Evolutionary conservation across 2,113 vertebrate genomes (phyloP), one percentile per base, ranked within the genome.

Genomic region (Siniperca knerii): DNA sequence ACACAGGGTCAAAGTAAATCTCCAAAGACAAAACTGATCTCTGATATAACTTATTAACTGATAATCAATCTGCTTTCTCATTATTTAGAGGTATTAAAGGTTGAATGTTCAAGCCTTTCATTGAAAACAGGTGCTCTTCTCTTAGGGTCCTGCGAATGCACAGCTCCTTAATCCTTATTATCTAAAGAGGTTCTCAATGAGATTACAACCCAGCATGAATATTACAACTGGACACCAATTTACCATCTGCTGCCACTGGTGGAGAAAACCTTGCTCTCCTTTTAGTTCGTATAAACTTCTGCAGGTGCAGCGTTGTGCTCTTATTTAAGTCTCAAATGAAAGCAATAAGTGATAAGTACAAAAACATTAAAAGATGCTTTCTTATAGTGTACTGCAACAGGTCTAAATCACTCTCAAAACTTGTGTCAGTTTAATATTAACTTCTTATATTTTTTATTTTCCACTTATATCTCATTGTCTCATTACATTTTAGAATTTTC

Each of bases 131-230:
- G 48, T 18, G 52, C 40, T 72, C 12, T 11, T 73, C 78, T 61
- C 29, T 15, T 7, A 84, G 82, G 90, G 77, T 88, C 84, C 35
- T 33, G 77, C 42, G 37, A 87, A 83, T 71, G 62, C 48, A 82
- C 66, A 89, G 55, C 62, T 48, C 71, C 65, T 82, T 92, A 93
- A 94, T 89, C 93, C 92, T 84, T 82, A 87, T 94, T 86, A 93
- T 83, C 86, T 62, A 67, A 91, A 92, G 89, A 92, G 50, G 62
- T 50, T 44, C 52, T 82, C 83, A 92, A 89, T 89, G 81, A 87
- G 94, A 94, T 95, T 95, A 94, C 79, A 86, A 64, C 54, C 83
- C 48, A 33, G 69, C 77, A 74, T n/a, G 57, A 81, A 87, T 86
- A 83, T 89, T 81, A 77, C 48, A 78, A 87, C 71, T 25, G 23